Evolutionary conservation across 2,113 vertebrate species (phyloP), one percentile per base, ranked within the genome.

Genomic region (Columbina picui): DNA sequence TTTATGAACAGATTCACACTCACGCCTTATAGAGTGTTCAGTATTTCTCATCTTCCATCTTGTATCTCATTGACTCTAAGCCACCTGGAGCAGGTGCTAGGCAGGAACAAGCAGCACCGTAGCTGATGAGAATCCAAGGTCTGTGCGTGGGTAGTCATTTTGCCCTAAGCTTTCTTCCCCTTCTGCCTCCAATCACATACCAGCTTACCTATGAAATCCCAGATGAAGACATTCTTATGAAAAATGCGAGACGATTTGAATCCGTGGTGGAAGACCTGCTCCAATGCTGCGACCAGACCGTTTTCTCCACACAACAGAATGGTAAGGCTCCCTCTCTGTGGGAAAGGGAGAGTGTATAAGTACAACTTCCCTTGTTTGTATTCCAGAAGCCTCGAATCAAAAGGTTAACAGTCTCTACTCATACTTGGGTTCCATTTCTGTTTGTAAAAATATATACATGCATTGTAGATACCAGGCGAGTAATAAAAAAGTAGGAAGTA

Each of bases 201-300:
- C 30, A 70, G 27, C 95, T 99, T 97, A 99, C 99, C 99, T 94
- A 99, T 98, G 95, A 99, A 99, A 96, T 99, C 99, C 99, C 99
- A 99, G 90, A 99, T 98, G 97, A 99, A 99, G 91, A 99, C 97
- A 6, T 98, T 99, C 96, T 99, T 99, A 97, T 99, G 99, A 96
- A 99, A 99, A 89, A 99, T 98, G 7, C 99, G 98, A 71, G 98
- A 98, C 0, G 98, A 98, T 92, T 98, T 99, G 95, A 99, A 98
- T 20, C 99, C 99, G 1, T 99, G 99, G 95, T 99, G 98, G 93
- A 99, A 99, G 90, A 99, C 99, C 34, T 99, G 99, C 96, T 99
- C 99, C 88, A 99, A 96, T 1, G 99, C 98, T 16, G 98, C 98
- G 5, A 99, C 99, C 90, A 99, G 98, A 38, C 99, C 99, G 0